phyloP scores from a whole-genome alignment of 64 coral and sea anemone genomes.

The Porites lutea region DNA sequence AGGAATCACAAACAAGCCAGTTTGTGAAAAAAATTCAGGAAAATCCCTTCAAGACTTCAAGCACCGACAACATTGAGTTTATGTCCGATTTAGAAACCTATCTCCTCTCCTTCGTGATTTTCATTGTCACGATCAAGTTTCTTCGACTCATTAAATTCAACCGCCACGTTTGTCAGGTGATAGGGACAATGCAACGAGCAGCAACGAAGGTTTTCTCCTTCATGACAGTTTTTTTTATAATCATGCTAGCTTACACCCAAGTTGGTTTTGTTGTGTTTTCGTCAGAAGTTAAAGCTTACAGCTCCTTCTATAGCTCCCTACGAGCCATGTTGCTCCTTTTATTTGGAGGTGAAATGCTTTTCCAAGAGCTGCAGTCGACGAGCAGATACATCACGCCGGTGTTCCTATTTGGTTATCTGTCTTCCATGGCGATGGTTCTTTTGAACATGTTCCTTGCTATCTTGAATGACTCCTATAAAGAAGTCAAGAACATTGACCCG shows the following conservation, averaged over 20 bases:
- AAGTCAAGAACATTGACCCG: constrained; percentile 47
- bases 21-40: constrained; percentile 74
- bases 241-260: constrained; percentile 67
- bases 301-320: constrained; percentile 63
- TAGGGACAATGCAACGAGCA: constrained; percentile 42
- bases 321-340: constrained; percentile 64
- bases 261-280: constrained; percentile 69
- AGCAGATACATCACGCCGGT: constrained; percentile 40
- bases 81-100: constrained; percentile 71
- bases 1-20: constrained; percentile 69
- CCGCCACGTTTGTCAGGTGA: constrained; percentile 62
- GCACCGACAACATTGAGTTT: constrained; percentile 63
- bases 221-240: constrained; percentile 53
- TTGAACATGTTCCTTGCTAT: constrained; percentile 80
- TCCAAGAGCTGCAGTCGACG: constrained; percentile 31
- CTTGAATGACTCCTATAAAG: constrained; percentile 72
- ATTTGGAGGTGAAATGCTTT: constrained; percentile 65
- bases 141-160: constrained; percentile 67
- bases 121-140: constrained; percentile 72
- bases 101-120: constrained; percentile 68
- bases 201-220: constrained; percentile 50
- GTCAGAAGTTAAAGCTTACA: constrained; percentile 41
- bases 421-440: constrained; percentile 70
- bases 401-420: constrained; percentile 64
- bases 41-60: constrained; percentile 74